A percentile compares a stretch with the other conserved stretches of the same genome.
These are phyloP conservation scores for Trichonephila clavipes DNA, from an alignment of 1,140 invertebrate species.

Conservation along the genomic window DNA sequence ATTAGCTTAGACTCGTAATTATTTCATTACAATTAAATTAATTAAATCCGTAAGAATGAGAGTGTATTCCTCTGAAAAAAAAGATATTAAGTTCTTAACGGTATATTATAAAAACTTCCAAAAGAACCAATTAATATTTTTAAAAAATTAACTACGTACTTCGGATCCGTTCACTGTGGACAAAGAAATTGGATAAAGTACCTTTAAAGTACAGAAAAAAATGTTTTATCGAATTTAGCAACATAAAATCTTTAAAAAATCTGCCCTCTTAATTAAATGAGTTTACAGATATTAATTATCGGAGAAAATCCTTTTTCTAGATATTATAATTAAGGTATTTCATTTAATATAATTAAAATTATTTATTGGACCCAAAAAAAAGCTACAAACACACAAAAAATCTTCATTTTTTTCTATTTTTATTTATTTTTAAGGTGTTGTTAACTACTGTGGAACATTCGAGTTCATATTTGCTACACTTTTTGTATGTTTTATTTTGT, in stretches of 20 bases:
- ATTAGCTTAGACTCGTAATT: conserved; percentile 1
- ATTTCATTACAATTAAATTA: conserved; percentile 38
- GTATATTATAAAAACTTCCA: background rate
- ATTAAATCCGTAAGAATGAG: conserved; percentile 18
- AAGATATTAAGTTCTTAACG: background rate
- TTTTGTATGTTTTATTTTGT: too few species aligned
- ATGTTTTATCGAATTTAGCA: background rate
- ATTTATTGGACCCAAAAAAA: background rate
- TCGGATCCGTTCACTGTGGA: background rate
- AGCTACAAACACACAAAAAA: background rate
- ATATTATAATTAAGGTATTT: background rate
- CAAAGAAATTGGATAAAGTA: background rate
- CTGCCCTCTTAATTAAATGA: background rate
- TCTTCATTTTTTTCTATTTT: too few species aligned
- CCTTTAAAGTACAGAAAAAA: background rate
- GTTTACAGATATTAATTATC: background rate
- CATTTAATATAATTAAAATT: background rate
- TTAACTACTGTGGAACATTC: too few species aligned
- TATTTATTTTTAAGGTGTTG: too few species aligned
- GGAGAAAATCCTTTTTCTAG: background rate
- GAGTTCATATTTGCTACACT: too few species aligned
- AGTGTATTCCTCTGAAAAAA: background rate
- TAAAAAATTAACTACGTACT: background rate
- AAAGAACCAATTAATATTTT: conserved; percentile 21
- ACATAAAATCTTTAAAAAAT: background rate